A percentile compares a stretch with the other conserved stretches of the same genome.
These are phyloP conservation scores for Petrocephalus zakoni DNA, from an alignment of 2,113 vertebrate genomes.

Conservation along the genomic window DNA sequence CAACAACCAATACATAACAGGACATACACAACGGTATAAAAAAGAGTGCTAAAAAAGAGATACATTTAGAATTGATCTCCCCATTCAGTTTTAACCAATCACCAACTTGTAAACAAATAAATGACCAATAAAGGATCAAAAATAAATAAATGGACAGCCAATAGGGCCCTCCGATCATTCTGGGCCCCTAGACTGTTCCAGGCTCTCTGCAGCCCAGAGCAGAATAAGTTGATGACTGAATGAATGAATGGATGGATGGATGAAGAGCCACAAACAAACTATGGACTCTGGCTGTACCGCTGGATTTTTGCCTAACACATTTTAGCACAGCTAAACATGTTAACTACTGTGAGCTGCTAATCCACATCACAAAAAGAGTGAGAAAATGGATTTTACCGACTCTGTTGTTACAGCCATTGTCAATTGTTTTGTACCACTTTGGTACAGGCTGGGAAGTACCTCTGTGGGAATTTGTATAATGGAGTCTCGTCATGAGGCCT, in stretches of 20 bases:
- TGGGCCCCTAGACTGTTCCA: too few species aligned
- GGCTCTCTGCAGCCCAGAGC: neutral
- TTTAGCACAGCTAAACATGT: neutral
- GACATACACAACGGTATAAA: too few species aligned
- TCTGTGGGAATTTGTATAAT: constrained; percentile 25
- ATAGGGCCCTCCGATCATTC: too few species aligned
- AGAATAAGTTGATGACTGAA: neutral
- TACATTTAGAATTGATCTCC: too few species aligned
- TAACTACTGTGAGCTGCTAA: neutral
- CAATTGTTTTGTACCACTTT: constrained; percentile 16
- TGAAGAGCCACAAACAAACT: neutral
- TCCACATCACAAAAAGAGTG: neutral
- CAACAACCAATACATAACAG: too few species aligned
- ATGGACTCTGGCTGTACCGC: neutral
- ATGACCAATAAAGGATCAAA: too few species aligned
- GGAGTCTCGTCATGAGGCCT: constrained; percentile 16
- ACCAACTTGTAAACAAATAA: too few species aligned
- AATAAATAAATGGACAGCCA: too few species aligned
- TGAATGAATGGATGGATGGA: neutral
- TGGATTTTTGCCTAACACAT: neutral
- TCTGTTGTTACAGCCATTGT: constrained; percentile 1
- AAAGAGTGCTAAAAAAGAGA: too few species aligned
- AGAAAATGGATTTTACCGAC: constrained; percentile 1
- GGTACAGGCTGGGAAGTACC: constrained; percentile 15
- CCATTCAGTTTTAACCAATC: too few species aligned